Percentiles rank a stretch among this genome's conserved stretches.
phyloP scores from a whole-genome alignment of 2,797 vertebrate genomes.

The Mormyrus proboscirostris region DNA sequence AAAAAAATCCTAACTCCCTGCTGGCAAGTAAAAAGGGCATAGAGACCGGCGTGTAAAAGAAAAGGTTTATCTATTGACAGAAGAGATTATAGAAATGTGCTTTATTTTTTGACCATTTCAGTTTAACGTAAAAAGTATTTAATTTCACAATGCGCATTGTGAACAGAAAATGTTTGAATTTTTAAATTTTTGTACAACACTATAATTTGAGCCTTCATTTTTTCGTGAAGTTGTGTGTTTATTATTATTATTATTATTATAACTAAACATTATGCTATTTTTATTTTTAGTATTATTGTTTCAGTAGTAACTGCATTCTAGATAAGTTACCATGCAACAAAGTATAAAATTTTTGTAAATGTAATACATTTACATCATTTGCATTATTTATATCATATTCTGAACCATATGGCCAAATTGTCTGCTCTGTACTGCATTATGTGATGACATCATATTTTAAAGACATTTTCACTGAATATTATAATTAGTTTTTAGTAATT shows the following conservation, averaged over 20 bases:
- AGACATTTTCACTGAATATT: background rate
- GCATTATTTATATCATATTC: background rate
- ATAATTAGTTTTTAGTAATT: background rate
- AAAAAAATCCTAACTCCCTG: background rate
- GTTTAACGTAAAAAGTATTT: conserved; percentile 29
- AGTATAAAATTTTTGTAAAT: background rate
- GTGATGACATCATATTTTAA: background rate
- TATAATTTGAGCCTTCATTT: conserved; percentile 3
- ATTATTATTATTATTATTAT: background rate
- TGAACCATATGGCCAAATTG: background rate
- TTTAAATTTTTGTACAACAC: background rate
- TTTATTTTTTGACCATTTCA: conserved; percentile 33
- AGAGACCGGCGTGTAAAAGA: conserved; percentile 19
- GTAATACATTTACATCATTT: background rate
- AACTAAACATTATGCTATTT: background rate
- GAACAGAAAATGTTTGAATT: background rate
- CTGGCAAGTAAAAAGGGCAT: conserved; percentile 5
- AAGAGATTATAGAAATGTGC: conserved; percentile 32
- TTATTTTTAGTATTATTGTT: background rate
- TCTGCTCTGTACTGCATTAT: background rate
- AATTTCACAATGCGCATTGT: conserved; percentile 7
- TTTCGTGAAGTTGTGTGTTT: background rate
- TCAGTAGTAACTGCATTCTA: background rate
- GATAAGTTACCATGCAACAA: background rate
- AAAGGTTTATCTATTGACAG: conserved; percentile 26